These are phyloP conservation scores for Agelas oroides DNA, from an alignment of 37 sponge, comb jelly and placozoan genomes.

Conservation along the genomic window DNA sequence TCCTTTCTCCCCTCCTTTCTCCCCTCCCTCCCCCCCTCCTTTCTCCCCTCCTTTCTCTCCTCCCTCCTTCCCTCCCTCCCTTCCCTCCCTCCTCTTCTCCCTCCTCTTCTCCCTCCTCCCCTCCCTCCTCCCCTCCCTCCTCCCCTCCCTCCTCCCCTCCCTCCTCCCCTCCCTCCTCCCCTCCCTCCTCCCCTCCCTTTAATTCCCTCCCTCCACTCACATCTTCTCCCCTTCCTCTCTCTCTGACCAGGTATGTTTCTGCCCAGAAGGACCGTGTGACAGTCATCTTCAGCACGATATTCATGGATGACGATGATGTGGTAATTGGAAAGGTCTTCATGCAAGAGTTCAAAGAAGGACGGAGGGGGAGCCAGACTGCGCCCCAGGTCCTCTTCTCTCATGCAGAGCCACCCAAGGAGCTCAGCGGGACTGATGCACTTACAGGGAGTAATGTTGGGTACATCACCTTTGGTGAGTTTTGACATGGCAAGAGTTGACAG, in stretches of 20 bases:
- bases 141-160: not conserved
- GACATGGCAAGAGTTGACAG: too few relatives aligned
- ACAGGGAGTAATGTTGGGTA: conserved; percentile 95
- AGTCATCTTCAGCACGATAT: conserved; percentile 96
- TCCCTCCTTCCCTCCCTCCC: not conserved
- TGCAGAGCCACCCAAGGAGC: conserved; percentile 92
- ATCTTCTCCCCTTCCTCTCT: not conserved
- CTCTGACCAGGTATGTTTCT: conserved; percentile 81
- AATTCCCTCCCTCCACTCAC: not conserved
- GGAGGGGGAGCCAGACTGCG: conserved; percentile 88
- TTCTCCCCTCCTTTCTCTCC: not conserved
- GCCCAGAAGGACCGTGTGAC: conserved; percentile 97
- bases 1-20: not conserved
- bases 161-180: conserved; percentile 9
- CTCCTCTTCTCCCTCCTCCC: conserved; percentile 11
- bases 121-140: conserved; percentile 4
- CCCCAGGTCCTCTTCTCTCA: conserved; percentile 97
- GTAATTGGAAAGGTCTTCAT: conserved; percentile 97
- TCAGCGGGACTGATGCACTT: conserved; percentile 84
- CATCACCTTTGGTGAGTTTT: conserved; percentile 89
- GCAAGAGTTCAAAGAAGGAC: conserved; percentile 97
- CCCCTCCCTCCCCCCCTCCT: not conserved
- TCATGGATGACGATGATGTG: conserved; percentile 97
- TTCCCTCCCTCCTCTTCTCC: not conserved
- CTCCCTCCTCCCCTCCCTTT: too few relatives aligned